These are phyloP conservation scores for Pygmarrhopalites habei DNA, from an alignment of 1,140 invertebrate genomes.

Conservation along the genomic window DNA sequence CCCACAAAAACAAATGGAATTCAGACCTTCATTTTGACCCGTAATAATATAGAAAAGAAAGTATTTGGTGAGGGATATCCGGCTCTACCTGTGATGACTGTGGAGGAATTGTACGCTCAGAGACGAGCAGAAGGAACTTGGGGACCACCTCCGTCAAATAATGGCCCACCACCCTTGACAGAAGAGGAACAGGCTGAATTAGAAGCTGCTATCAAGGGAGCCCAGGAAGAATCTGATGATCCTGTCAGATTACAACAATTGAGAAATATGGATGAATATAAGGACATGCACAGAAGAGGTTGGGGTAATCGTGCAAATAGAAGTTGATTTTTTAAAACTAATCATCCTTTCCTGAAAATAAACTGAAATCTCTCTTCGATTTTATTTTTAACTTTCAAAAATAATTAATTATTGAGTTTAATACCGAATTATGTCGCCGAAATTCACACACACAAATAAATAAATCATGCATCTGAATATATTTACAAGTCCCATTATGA, in stretches of 20 bases:
- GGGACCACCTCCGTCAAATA: slow-evolving; percentile 15
- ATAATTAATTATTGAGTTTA: too few relatives aligned
- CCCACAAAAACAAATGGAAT: not conserved
- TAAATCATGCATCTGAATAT: too few relatives aligned
- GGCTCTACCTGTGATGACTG: slow-evolving; percentile 78
- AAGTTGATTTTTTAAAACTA: too few relatives aligned
- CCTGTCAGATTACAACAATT: slow-evolving; percentile 57
- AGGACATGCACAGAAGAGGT: slow-evolving; percentile 78
- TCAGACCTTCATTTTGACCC: slow-evolving; percentile 82
- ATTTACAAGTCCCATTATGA: too few relatives aligned
- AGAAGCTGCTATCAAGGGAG: slow-evolving; percentile 52
- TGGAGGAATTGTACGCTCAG: slow-evolving; percentile 93
- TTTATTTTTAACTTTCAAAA: too few relatives aligned
- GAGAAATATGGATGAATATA: slow-evolving; percentile 81
- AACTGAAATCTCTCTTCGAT: too few relatives aligned
- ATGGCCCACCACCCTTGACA: slow-evolving; percentile 30
- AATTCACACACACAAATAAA: too few relatives aligned
- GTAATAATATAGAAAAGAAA: slow-evolving; percentile 79
- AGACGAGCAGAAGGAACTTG: slow-evolving; percentile 70
- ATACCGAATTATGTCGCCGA: too few relatives aligned
- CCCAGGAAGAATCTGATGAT: slow-evolving; percentile 64
- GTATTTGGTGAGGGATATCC: slow-evolving; percentile 94
- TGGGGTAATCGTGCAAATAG: slow-evolving; percentile 81
- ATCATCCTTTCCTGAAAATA: too few relatives aligned
- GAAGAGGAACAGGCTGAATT: slow-evolving; percentile 41